Conservation (phyloP, 35 echinoderm and acorn worm genomes). For the Amphiura filiformis region DNA sequence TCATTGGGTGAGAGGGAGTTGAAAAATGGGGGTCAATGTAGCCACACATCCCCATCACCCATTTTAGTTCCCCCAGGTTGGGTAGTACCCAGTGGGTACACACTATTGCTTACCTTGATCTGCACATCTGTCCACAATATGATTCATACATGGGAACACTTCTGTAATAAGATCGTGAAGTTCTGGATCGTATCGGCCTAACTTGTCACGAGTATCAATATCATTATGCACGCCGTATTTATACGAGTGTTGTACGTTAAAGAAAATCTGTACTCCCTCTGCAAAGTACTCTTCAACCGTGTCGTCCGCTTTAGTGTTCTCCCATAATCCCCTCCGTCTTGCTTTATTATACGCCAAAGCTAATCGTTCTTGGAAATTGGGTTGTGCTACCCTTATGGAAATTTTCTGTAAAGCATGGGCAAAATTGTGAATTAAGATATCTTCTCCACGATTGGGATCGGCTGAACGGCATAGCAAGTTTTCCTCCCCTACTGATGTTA, state of each 20-base stretch:
- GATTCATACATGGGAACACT: slow-evolving; percentile 85
- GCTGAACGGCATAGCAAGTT: slow-evolving; percentile 71
- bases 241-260: slow-evolving; percentile 41
- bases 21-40: too few relatives aligned
- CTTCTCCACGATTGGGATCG: slow-evolving; percentile 58
- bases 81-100: too few relatives aligned
- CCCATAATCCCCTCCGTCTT: slow-evolving; percentile 60
- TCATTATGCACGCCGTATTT: slow-evolving; percentile 41
- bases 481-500: slow-evolving; percentile 77
- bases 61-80: too few relatives aligned
- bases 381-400: slow-evolving; percentile 25
- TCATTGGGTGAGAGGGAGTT: too few relatives aligned
- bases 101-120: slow-evolving; percentile 40
- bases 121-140: slow-evolving; percentile 73
- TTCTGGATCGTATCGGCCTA: slow-evolving; percentile 70
- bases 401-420: slow-evolving; percentile 83
- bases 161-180: slow-evolving; percentile 76
- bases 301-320: slow-evolving; percentile 65
- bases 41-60: too few relatives aligned
- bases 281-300: slow-evolving; percentile 92
- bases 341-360: slow-evolving; percentile 71
- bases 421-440: slow-evolving; percentile 77
- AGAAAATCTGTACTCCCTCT: slow-evolving; percentile 82
- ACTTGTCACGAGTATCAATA: slow-evolving; percentile 65
- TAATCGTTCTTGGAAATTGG: slow-evolving; percentile 33